Evolutionary conservation across 2,797 vertebrate species (phyloP).

Genomic region (Sandelia bainsii): DNA sequence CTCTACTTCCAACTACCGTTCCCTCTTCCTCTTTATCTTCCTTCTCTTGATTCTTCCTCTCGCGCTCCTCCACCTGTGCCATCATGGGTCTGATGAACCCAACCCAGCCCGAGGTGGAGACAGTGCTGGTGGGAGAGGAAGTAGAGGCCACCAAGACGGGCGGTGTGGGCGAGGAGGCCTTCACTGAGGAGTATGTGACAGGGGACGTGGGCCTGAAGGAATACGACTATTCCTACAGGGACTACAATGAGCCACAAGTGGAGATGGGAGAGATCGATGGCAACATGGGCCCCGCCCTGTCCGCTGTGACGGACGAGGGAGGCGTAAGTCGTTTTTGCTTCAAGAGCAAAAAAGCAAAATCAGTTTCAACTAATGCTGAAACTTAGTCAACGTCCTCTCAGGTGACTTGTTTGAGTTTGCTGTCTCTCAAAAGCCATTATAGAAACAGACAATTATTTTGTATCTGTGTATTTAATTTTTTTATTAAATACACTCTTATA

Average conservation of each 20-base stretch:
- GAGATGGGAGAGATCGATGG: slow-evolving; percentile 80
- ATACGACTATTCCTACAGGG: slow-evolving; percentile 92
- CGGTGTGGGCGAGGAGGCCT: slow-evolving; percentile 79
- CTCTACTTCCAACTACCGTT: slow-evolving; percentile 11
- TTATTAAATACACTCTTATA: not conserved
- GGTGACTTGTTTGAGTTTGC: slow-evolving; percentile 52
- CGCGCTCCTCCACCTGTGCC: slow-evolving; percentile 33
- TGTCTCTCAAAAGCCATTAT: not conserved
- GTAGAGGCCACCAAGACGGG: slow-evolving; percentile 77
- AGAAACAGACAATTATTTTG: not conserved
- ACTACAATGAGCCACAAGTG: slow-evolving; percentile 86
- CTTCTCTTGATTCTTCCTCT: slow-evolving; percentile 27
- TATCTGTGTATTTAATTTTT: too few relatives aligned
- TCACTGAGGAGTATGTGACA: slow-evolving; percentile 87
- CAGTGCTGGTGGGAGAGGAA: slow-evolving; percentile 73
- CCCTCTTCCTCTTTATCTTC: slow-evolving; percentile 25
- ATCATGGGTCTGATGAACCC: slow-evolving; percentile 54
- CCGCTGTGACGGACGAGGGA: slow-evolving; percentile 90
- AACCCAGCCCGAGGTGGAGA: slow-evolving; percentile 76
- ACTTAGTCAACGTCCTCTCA: slow-evolving; percentile 40
- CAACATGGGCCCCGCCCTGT: slow-evolving; percentile 89
- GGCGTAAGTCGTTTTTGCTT: slow-evolving; percentile 89
- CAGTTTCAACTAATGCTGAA: slow-evolving; percentile 70
- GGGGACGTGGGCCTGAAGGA: slow-evolving; percentile 84
- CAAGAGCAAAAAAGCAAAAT: slow-evolving; percentile 59